Percentiles rank a stretch among this genome's conserved stretches.
Evolutionary conservation across 2,888 invertebrate genomes (phyloP).

Genomic region (Microlaimidae sp.): DNA sequence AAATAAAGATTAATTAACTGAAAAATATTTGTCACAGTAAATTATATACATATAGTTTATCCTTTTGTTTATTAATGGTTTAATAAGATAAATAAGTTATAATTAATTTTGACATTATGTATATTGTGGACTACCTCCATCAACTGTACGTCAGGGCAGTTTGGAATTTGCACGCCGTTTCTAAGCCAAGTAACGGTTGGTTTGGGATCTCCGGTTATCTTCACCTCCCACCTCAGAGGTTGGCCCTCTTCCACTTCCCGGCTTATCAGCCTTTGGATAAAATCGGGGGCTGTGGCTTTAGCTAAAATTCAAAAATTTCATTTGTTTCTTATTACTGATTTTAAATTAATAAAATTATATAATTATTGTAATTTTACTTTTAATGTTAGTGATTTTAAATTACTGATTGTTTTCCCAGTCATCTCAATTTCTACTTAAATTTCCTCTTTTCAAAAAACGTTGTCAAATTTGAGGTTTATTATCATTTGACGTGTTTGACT

Average conservation of each 20-base stretch:
- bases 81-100: slow-evolving; percentile 22
- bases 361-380: too few species aligned
- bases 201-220: slow-evolving; percentile 73
- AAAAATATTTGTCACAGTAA: too few species aligned
- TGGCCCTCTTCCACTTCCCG: slow-evolving; percentile 30
- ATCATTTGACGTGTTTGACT: too few species aligned
- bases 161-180: slow-evolving; percentile 49
- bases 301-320: slow-evolving; percentile 16
- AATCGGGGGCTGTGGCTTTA: slow-evolving; percentile 29
- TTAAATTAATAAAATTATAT: too few species aligned
- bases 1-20: neutral
- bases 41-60: neutral
- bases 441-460: too few species aligned
- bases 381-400: too few species aligned
- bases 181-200: slow-evolving; percentile 87
- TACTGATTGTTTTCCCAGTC: too few species aligned
- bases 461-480: too few species aligned
- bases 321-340: too few species aligned
- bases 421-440: too few species aligned
- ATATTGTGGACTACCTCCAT: slow-evolving; percentile 26
- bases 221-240: slow-evolving; percentile 28
- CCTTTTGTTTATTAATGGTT: slow-evolving; percentile 2
- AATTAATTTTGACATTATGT: slow-evolving; percentile 1
- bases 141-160: slow-evolving; percentile 31
- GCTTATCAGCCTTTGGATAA: slow-evolving; percentile 30